A percentile compares a stretch with the other conserved stretches of the same genome.
phyloP scores from a whole-genome alignment of 1,140 invertebrate genomes.

The Mactra quadrangularis region DNA sequence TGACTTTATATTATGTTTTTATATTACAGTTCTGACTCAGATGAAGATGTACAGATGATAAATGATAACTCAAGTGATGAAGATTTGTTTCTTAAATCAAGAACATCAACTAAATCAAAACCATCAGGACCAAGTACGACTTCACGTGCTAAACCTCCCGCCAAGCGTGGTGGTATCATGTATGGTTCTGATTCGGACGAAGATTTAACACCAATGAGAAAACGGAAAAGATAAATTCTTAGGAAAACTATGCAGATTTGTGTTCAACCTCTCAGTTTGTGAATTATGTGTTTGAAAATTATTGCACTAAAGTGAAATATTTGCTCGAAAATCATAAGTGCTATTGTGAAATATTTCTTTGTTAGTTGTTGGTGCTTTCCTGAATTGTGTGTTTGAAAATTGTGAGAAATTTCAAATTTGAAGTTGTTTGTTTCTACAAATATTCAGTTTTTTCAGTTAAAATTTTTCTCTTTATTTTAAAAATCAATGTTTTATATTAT shows the following conservation, averaged over 20 bases:
- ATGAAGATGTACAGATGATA: slow-evolving; percentile 59
- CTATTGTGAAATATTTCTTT: too few species aligned
- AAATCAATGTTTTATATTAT: too few species aligned
- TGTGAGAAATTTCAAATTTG: too few species aligned
- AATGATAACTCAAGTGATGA: slow-evolving; percentile 65
- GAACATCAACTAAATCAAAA: slow-evolving; percentile 48
- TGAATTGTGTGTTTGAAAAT: too few species aligned
- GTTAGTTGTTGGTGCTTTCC: too few species aligned
- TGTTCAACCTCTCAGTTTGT: too few species aligned
- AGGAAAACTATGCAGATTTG: not conserved
- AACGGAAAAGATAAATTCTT: slow-evolving; percentile 61
- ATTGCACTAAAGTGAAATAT: too few species aligned
- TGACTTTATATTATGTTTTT: not conserved
- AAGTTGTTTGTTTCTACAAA: too few species aligned
- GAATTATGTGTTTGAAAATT: too few species aligned
- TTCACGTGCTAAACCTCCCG: not conserved
- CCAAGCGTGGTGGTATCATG: slow-evolving; percentile 56
- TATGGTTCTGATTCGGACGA: slow-evolving; percentile 70
- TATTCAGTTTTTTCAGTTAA: too few species aligned
- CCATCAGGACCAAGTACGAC: slow-evolving; percentile 14
- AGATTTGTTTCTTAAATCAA: slow-evolving; percentile 52
- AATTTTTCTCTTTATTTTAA: too few species aligned
- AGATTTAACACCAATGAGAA: slow-evolving; percentile 61
- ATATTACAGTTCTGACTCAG: slow-evolving; percentile 52
- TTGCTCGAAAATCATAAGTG: too few species aligned